A percentile compares a stretch with the other conserved stretches of the same genome.
Conservation (phyloP, 2,797 vertebrate species). For the Holocentrus rufus region DNA sequence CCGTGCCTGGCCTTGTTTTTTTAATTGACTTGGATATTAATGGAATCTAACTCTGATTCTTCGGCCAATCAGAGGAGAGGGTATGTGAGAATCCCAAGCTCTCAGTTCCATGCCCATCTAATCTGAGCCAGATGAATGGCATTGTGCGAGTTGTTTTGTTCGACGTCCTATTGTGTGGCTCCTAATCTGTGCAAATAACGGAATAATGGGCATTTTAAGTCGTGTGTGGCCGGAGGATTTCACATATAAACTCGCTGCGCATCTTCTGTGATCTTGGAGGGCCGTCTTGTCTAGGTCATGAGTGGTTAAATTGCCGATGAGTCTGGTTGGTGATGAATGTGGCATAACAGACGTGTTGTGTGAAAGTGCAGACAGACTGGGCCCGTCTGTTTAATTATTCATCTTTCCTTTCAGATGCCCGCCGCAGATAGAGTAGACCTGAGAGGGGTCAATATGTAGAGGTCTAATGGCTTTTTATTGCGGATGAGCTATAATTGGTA, state of each 20-base stretch:
- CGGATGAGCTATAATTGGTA: conserved; percentile 13
- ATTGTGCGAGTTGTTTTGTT: conserved; percentile 52
- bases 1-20: conserved; percentile 32
- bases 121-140: conserved; percentile 56
- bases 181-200: conserved; percentile 49
- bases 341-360: conserved; percentile 58
- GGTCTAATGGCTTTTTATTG: conserved; percentile 34
- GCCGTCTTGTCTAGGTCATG: conserved; percentile 45
- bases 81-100: conserved; percentile 43
- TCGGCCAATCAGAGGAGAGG: conserved; percentile 49
- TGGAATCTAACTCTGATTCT: conserved; percentile 47
- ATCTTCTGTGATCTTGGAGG: conserved; percentile 13
- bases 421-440: conserved; percentile 44
- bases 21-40: conserved; percentile 58
- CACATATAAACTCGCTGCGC: conserved; percentile 18
- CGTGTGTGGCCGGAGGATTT: conserved; percentile 6
- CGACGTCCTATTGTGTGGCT: conserved; percentile 38
- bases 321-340: conserved; percentile 44
- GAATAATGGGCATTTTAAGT: conserved; percentile 35
- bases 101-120: conserved; percentile 36
- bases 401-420: conserved; percentile 70
- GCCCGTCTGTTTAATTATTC: conserved; percentile 75
- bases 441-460: conserved; percentile 51
- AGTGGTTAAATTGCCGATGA: conserved; percentile 29
- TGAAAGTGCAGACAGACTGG: conserved; percentile 66